These are phyloP conservation scores for Aphelocoma coerulescens DNA, from an alignment of 2,113 vertebrate genomes.

Conservation along the genomic window DNA sequence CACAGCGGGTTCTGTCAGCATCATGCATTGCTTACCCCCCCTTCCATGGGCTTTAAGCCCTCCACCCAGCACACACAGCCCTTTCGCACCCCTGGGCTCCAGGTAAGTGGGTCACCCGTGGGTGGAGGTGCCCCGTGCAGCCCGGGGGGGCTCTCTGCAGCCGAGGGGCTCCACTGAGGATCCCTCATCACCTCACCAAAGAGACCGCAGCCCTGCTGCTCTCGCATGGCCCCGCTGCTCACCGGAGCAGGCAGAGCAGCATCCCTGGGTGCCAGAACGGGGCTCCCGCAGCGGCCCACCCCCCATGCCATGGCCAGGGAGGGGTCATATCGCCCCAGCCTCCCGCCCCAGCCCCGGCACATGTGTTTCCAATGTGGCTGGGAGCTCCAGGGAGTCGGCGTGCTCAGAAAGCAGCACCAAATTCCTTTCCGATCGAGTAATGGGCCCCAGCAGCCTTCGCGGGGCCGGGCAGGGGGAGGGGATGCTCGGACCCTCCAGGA, in stretches of 20 bases:
- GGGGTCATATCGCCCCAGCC: background rate
- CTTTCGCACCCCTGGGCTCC: background rate
- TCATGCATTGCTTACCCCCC: background rate
- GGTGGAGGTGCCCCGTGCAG: background rate
- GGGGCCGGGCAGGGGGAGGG: constrained; percentile 59
- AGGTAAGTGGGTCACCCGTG: background rate
- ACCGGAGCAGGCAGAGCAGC: background rate
- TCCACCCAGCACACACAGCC: background rate
- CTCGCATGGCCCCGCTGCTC: background rate
- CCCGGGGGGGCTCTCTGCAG: background rate
- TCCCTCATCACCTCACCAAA: background rate
- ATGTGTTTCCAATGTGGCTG: constrained; percentile 71
- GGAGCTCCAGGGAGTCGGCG: constrained; percentile 60
- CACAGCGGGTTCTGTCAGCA: background rate
- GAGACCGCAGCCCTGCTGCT: background rate
- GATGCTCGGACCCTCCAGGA: constrained; percentile 50
- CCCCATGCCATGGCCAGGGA: background rate
- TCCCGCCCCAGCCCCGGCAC: background rate
- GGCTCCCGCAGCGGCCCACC: background rate
- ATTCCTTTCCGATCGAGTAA: constrained; percentile 72
- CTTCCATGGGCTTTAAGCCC: background rate
- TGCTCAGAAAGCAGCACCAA: constrained; percentile 63
- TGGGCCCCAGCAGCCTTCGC: constrained; percentile 68
- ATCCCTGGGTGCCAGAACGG: background rate
- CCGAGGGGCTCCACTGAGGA: background rate